These are phyloP conservation scores for Drosophila formosana DNA, from an alignment of 2,888 invertebrate species.

Conservation along the genomic window DNA sequence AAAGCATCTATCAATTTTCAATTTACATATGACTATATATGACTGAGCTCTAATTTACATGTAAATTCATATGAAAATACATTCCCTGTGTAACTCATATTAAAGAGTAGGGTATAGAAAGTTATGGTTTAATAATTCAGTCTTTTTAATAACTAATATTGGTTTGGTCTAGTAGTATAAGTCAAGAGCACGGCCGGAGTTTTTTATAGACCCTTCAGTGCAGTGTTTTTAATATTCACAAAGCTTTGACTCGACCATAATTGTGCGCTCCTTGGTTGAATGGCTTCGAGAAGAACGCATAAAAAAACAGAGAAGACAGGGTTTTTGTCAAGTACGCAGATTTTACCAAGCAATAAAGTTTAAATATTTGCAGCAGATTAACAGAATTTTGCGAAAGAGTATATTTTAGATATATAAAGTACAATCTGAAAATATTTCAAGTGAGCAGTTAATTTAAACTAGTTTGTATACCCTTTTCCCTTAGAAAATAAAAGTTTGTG, in stretches of 20 bases:
- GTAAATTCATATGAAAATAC: no score
- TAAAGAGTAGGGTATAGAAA: background rate
- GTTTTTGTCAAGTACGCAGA: conserved; percentile 16
- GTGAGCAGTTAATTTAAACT: no score
- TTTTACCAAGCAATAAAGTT: background rate
- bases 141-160: conserved; percentile 40
- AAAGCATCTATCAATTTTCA: no score
- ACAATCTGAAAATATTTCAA: no score
- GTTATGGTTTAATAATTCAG: conserved; percentile 46
- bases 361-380: background rate
- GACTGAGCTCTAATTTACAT: no score
- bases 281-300: background rate
- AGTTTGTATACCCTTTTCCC: no score
- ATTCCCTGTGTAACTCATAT: background rate
- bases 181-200: conserved; percentile 7
- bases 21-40: background rate
- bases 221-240: conserved; percentile 53
- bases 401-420: background rate
- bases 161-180: background rate
- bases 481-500: no score
- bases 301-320: conserved; percentile 17
- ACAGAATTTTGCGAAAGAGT: background rate
- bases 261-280: conserved; percentile 10
- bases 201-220: conserved; percentile 14
- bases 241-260: conserved; percentile 40